Evolutionary conservation across 2,888 invertebrate genomes (phyloP), one percentile per base, ranked within the genome.

Genomic region (Thyatira batis): DNA sequence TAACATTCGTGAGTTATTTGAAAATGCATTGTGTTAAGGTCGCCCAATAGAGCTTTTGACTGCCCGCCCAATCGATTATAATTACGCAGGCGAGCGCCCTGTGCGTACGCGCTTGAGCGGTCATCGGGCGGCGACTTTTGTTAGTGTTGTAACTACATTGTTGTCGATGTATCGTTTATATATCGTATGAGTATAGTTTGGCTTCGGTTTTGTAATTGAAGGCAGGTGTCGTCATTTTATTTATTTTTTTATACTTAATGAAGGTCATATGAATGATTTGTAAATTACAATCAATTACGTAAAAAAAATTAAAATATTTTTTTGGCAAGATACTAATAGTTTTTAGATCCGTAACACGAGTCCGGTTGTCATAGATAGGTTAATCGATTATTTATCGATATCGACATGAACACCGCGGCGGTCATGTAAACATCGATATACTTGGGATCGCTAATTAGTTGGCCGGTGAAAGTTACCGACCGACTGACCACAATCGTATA

Each of bases 401-500:
- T 85, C 82, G 85, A 82, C 75, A 80, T 78, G 74, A 71, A 71
- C 67, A 69, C 69, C 56, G 69, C 69, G 76, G 77, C 76, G 71
- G 71, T 67, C 76, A 73, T 77, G 73, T 77, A 84, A 87, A 82
- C 83, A 86, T 85, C 82, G 84, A 84, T 84, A 85, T 27, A 27
- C 78, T 77, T 69, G 76, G 73, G 74, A 81, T 79, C 79, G 82
- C 88, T 90, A 91, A 90, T 90, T 91, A 90, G 87, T 79, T 66
- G 71, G 60, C 57, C 61, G 85, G 91, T 79, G 91, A 92, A 92
- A 92, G 91, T 91, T 65, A 85, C 80, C 87, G 91, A 85, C 91
- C 90, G 86, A 92, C 88, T 92, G 91, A 91, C 91, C 91, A 91
- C 82, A 81, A 87, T 89, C 76, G 76, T 71, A 77, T 70, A 67